Percentiles rank a stretch among this genome's conserved stretches.
Evolutionary conservation across 1,140 invertebrate genomes (phyloP).

Genomic region (Halesus radiatus): DNA sequence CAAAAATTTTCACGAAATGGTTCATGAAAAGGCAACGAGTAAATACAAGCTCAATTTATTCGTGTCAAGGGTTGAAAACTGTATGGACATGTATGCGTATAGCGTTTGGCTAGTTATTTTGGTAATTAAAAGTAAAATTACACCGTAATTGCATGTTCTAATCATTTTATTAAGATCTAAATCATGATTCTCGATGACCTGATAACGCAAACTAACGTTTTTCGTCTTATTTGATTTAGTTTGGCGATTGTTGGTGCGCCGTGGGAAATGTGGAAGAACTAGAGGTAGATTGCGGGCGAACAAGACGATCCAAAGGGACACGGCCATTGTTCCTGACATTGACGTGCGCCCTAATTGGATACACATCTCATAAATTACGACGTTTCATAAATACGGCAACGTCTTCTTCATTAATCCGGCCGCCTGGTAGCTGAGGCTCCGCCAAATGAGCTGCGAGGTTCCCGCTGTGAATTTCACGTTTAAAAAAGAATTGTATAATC

Average conservation of each 20-base stretch:
- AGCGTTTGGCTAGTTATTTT: no score
- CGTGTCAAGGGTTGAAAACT: no score
- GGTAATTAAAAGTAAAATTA: no score
- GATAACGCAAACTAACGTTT: neutral
- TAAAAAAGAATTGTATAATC: conserved; percentile 26
- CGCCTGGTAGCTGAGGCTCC: neutral
- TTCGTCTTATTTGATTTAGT: neutral
- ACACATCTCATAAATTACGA: neutral
- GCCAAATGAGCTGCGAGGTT: neutral
- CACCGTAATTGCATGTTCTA: no score
- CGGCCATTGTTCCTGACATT: neutral
- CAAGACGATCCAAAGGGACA: neutral
- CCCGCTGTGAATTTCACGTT: conserved; percentile 20
- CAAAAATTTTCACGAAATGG: no score
- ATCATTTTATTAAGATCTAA: no score
- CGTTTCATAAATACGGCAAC: neutral
- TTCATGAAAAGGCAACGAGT: no score
- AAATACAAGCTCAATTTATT: no score
- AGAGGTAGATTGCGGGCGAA: neutral
- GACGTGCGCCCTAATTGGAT: conserved; percentile 17
- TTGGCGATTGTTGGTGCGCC: neutral
- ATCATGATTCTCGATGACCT: no score
- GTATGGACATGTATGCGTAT: no score
- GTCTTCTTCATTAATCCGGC: conserved; percentile 20
- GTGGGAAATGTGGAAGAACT: neutral